Evolutionary conservation across 1,140 invertebrate genomes (phyloP), one percentile per base, ranked within the genome.

Genomic region (Euschistus heros): DNA sequence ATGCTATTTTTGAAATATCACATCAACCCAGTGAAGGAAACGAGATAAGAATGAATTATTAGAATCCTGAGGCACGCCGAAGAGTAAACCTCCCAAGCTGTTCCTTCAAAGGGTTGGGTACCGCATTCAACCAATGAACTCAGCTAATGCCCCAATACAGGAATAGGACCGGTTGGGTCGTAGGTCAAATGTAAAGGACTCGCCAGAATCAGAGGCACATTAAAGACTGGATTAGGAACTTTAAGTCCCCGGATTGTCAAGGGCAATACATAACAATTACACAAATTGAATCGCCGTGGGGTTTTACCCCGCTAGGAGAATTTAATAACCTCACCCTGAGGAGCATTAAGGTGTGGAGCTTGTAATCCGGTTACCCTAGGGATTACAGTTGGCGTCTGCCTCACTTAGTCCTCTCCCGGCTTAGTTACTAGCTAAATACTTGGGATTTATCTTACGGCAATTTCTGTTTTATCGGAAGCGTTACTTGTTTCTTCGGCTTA

Each of bases 311-410:
- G 47, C 33, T 50, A 50, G 47, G 47, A 50, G 47, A 50, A 50
- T 50, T 50, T 50, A 50, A 50, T 50, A 50, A 50, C 47, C 47
- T 50, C 2, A 50, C 47, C 10, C 47, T 3, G n/a, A 50, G 47
- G 14, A 22, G 47, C 47, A 50, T 50, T 50, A 50, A 50, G 47
- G 47, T 50, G 47, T 50, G 47, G 47, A 50, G 47, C n/a, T 50
- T 50, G 47, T 50, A 50, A 50, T 50, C 47, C 47, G 47, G 47
- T 50, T 50, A 50, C 47, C 47, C 47, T 6, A 22, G 47, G 47
- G 47, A 50, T 50, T 50, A 50, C n/a, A 50, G 47, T 50, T 50
- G 47, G 47, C 47, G 47, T 50, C 47, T 50, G 47, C 47, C 22
- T 50, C 47, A 50, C 47, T 50, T 50, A 50, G 47, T 6, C 47